These are phyloP conservation scores for Phalanger gymnotis DNA, from an alignment of 2,797 vertebrate species.

Conservation along the genomic window DNA sequence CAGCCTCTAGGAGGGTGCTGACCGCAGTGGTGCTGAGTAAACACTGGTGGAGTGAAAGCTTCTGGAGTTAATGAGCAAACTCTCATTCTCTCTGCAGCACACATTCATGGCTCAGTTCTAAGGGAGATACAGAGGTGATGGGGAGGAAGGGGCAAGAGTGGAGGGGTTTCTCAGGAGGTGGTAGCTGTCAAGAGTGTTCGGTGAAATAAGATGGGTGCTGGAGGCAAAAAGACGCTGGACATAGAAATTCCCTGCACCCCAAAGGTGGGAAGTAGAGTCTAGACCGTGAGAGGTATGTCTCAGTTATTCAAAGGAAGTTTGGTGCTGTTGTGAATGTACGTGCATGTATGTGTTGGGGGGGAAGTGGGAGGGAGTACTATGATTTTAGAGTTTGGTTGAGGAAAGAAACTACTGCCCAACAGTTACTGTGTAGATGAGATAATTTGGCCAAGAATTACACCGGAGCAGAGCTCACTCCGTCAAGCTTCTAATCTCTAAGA, in stretches of 20 bases:
- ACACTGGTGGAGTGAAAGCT: background rate
- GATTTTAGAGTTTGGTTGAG: background rate
- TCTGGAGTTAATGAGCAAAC: constrained; percentile 13
- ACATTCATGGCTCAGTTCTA: constrained; percentile 3
- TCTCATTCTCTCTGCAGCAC: constrained; percentile 40
- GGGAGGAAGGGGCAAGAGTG: background rate
- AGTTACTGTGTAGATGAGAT: constrained; percentile 57
- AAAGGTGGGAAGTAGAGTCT: background rate
- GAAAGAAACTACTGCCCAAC: constrained; percentile 53
- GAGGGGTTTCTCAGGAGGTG: background rate
- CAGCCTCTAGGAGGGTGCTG: background rate
- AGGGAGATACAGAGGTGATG: background rate
- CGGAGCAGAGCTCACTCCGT: constrained; percentile 66
- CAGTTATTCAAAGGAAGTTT: background rate
- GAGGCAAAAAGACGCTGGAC: constrained; percentile 8
- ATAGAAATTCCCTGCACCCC: background rate
- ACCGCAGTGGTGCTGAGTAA: background rate
- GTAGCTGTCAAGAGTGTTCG: background rate
- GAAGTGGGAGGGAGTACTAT: background rate
- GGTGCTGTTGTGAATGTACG: background rate
- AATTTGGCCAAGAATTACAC: constrained; percentile 70
- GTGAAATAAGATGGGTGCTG: background rate
- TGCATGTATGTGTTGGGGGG: background rate
- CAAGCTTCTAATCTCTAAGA: constrained; percentile 63
- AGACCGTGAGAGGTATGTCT: background rate